Base-by-base conservation (phyloP, 2,113 vertebrate genomes). In the Barnardius zonarius region DNA sequence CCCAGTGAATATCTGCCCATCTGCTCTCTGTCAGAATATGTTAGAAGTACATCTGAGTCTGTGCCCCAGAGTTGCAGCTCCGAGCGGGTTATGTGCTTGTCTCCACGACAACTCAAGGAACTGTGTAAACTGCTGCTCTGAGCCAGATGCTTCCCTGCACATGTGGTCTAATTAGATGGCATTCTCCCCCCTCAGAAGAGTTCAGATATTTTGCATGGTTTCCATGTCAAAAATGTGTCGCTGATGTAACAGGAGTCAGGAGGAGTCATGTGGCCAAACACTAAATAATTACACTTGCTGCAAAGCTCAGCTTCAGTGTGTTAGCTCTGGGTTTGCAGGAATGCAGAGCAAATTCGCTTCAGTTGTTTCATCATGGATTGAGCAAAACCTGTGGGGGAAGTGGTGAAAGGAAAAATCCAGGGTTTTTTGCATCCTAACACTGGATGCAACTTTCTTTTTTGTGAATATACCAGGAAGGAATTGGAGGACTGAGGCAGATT, bases 101-200 rank as follows among this genome's bases (percentile, higher is more conserved):
- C 98, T 97, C 98, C 98, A 98, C 92, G 95, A 98, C 98, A 98
- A 97, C 98, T 98, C 96, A 15, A 74, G 97, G 96, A 94, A 74
- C 92, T 2, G 91, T 83, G 95, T 67, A 97, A 95, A 92, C 96
- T 94, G 97, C 98, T 96, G 96, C 96, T 91, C 86, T 6, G 81
- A 93, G 97, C 98, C 98, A 98, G 98, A 98, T 98, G 98, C 98
- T 97, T 68, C 95, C 96, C 95, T 79, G 98, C 96, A 97, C 98
- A 97, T 95, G 97, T 98, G 97, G 95, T 98, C 98, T 98, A 98
- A 98, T 98, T 98, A 98, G 96, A 67, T 20, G 91, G 93, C 62
- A 37, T 82, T 95, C 88, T 17, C 43, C 43, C 76, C 86, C 75
- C 87, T 22, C 80, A 39, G 22, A 85, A 93, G 79, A 89, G 63